Conservation (phyloP, 2,113 vertebrate species). For the Rhipidura dahli region DNA sequence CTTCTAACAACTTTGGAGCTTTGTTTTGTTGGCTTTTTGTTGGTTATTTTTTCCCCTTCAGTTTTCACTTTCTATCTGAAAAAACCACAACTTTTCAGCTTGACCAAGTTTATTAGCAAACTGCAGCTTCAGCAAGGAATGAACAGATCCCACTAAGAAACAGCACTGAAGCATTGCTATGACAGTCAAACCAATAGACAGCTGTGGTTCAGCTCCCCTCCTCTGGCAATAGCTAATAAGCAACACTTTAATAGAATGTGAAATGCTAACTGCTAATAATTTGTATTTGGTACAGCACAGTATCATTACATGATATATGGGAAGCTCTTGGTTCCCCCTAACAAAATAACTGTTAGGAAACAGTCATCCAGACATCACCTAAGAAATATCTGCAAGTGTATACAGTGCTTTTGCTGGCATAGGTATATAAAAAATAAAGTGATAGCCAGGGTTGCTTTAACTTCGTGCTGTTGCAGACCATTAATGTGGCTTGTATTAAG, state of each 20-base stretch:
- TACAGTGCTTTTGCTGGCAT: neutral
- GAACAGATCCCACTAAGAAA: neutral
- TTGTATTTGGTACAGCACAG: neutral
- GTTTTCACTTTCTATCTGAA: neutral
- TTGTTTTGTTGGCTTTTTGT: neutral
- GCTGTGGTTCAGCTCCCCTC: neutral
- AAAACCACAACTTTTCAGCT: neutral
- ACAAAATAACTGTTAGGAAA: neutral
- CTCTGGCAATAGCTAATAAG: neutral
- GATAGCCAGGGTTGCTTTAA: neutral
- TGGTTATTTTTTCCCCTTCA: neutral
- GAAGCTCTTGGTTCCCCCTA: neutral
- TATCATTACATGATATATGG: neutral
- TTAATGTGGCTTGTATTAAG: neutral
- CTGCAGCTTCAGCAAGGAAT: neutral
- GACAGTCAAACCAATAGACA: neutral
- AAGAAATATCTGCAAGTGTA: neutral
- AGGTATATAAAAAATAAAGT: neutral
- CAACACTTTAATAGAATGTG: neutral
- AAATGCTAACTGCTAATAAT: neutral
- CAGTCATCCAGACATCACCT: neutral
- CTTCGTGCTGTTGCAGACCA: neutral
- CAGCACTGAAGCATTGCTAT: neutral
- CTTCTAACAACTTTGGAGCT: neutral
- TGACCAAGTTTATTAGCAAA: neutral